Evolutionary conservation across 1,140 invertebrate genomes (phyloP).

Genomic region (Pantala flavescens): DNA sequence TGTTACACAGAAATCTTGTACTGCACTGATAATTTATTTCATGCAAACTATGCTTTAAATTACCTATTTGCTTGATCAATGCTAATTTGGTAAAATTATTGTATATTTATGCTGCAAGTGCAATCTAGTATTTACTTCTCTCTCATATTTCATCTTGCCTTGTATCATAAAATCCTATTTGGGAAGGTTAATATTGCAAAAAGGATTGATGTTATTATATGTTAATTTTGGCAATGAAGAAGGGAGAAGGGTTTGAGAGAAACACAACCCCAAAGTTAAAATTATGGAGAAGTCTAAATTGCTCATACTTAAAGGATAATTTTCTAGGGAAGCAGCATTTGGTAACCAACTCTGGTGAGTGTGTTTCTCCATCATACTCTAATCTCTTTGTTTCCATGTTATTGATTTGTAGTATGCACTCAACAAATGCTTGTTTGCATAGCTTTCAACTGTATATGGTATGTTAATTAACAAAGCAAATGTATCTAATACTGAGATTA

Average conservation of each 20-base stretch:
- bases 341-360: not conserved
- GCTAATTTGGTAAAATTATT: too few species aligned
- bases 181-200: not conserved
- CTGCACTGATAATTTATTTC: too few species aligned
- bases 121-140: not conserved
- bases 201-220: not conserved
- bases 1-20: too few species aligned
- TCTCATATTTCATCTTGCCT: not conserved
- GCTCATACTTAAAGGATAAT: not conserved
- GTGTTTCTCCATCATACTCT: not conserved
- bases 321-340: not conserved
- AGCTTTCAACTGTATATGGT: too few species aligned
- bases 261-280: not conserved
- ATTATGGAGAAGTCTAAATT: not conserved
- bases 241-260: not conserved
- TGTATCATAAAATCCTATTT: not conserved
- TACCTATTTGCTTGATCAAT: too few species aligned
- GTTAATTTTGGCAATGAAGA: not conserved
- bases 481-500: too few species aligned
- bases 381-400: not conserved
- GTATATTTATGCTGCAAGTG: too few species aligned
- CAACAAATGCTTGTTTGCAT: too few species aligned
- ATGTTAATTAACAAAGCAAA: too few species aligned
- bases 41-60: too few species aligned
- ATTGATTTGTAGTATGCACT: not conserved